A percentile compares a stretch with the other conserved stretches of the same genome.
phyloP scores from a whole-genome alignment of 2,113 vertebrate species.

The Brienomyrus brachyistius region DNA sequence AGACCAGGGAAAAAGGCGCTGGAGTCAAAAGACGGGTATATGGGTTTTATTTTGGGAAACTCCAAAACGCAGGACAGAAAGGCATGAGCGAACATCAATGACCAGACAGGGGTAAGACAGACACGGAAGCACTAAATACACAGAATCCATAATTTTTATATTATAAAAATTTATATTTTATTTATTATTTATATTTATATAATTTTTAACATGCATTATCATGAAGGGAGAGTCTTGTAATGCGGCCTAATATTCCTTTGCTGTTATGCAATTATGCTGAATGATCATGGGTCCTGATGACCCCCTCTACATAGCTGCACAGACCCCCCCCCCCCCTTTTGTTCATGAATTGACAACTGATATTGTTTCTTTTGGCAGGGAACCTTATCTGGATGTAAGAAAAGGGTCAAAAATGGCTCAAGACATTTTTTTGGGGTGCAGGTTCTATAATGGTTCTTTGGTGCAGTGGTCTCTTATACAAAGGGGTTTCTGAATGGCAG shows the following conservation, averaged over 20 bases:
- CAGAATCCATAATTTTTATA: not conserved
- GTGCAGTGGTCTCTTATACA: not conserved
- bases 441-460: not conserved
- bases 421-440: not conserved
- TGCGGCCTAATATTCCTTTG: not conserved
- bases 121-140: too few species aligned
- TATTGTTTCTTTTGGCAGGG: not conserved
- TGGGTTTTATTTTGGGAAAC: too few species aligned
- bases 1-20: too few species aligned
- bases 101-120: too few species aligned
- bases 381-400: not conserved
- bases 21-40: too few species aligned
- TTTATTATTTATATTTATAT: too few species aligned
- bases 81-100: too few species aligned
- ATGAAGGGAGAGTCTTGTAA: not conserved
- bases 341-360: not conserved
- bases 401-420: not conserved
- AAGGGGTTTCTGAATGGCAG: not conserved
- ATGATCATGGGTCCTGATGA: not conserved
- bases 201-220: not conserved
- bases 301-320: not conserved
- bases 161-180: too few species aligned
- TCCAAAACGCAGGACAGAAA: too few species aligned
- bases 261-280: not conserved
- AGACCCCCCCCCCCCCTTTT: not conserved